Percentiles rank a stretch among this genome's conserved stretches.
These are phyloP conservation scores for Tupiocoris notatus DNA, from an alignment of 2,888 invertebrate species.

Conservation along the genomic window DNA sequence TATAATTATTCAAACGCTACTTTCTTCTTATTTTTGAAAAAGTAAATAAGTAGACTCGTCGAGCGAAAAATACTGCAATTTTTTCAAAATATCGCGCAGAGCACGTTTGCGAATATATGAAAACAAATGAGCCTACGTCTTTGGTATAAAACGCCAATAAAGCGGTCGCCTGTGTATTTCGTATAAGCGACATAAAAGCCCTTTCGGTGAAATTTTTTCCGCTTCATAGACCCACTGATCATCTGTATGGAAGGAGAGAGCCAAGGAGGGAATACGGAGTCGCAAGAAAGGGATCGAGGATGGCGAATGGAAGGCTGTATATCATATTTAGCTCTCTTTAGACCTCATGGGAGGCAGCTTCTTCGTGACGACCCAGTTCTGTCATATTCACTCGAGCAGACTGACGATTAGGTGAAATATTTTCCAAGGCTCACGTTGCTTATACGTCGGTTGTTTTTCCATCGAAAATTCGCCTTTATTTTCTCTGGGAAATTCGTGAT, in stretches of 20 bases:
- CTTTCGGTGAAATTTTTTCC: neutral
- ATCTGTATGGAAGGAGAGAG: neutral
- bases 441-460: too few relatives aligned
- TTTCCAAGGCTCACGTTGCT: neutral
- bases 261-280: neutral
- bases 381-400: slow-evolving; percentile 15
- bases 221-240: neutral
- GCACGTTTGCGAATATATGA: too few relatives aligned
- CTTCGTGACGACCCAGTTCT: slow-evolving; percentile 12
- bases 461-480: too few relatives aligned
- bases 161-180: too few relatives aligned
- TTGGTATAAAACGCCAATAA: too few relatives aligned
- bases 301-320: slow-evolving; percentile 1
- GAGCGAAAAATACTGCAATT: too few relatives aligned
- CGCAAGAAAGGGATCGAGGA: neutral
- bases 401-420: neutral
- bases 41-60: too few relatives aligned
- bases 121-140: too few relatives aligned
- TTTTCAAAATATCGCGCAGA: too few relatives aligned
- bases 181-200: too few relatives aligned
- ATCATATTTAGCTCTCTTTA: slow-evolving; percentile 1
- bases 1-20: too few relatives aligned
- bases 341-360: neutral
- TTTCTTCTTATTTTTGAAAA: too few relatives aligned
- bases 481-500: neutral